Conservation (phyloP, 2,113 vertebrate genomes). For the Gymnorhina tibicen region DNA sequence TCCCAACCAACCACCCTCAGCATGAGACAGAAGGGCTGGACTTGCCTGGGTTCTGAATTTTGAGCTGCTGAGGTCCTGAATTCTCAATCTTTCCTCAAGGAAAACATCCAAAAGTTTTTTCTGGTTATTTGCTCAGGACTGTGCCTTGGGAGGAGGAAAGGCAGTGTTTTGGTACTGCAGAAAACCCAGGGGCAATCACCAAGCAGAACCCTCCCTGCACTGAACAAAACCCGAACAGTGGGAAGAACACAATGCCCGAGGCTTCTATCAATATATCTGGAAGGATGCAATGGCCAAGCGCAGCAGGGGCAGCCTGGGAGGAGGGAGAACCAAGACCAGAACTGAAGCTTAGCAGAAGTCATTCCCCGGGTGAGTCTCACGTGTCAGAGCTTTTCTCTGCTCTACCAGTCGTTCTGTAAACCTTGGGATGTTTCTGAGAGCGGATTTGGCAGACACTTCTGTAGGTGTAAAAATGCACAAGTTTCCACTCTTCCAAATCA, state of each 20-base stretch:
- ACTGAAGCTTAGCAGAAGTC: neutral
- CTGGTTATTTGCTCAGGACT: neutral
- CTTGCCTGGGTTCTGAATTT: neutral
- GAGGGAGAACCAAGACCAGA: neutral
- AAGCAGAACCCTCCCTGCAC: neutral
- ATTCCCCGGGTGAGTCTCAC: neutral
- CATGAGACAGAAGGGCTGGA: neutral
- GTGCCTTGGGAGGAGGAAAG: neutral
- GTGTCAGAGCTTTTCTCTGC: neutral
- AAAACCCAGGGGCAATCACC: neutral
- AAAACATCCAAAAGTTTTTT: neutral
- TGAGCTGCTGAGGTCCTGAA: neutral
- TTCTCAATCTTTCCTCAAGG: neutral
- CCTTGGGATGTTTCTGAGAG: neutral
- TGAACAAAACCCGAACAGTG: neutral
- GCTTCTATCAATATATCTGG: neutral
- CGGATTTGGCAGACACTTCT: neutral
- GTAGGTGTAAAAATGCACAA: neutral
- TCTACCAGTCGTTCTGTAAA: neutral
- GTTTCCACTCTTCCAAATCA: neutral
- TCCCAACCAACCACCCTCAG: neutral
- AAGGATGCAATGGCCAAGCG: neutral
- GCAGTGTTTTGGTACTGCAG: neutral
- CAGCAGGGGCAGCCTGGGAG: neutral
- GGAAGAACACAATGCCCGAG: neutral